A percentile compares a stretch with the other conserved stretches of the same genome.
Conservation (phyloP, 2,113 vertebrate genomes). For the Pogona vitticeps region DNA sequence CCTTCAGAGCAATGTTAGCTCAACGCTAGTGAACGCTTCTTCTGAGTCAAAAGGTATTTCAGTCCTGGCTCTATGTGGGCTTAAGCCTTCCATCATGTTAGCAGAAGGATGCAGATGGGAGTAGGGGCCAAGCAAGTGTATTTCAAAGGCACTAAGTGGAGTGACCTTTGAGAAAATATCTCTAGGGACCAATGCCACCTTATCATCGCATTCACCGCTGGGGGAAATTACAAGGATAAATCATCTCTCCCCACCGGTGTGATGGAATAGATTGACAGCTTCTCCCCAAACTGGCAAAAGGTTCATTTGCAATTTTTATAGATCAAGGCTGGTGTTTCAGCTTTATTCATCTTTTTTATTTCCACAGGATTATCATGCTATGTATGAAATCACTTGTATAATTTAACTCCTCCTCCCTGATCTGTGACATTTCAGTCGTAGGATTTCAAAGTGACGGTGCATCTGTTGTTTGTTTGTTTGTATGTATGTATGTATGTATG, state of each 20-base stretch:
- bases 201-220: background rate
- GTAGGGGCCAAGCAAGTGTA: background rate
- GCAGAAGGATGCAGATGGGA: background rate
- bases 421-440: background rate
- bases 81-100: background rate
- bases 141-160: background rate
- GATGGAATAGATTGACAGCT: background rate
- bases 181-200: background rate
- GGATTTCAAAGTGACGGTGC: background rate
- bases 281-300: background rate
- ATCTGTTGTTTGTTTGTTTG: too few relatives aligned
- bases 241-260: background rate
- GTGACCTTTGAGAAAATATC: background rate
- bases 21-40: background rate
- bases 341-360: background rate
- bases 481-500: too few relatives aligned
- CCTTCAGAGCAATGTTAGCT: background rate
- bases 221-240: background rate
- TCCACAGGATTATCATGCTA: background rate
- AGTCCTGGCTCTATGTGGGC: background rate
- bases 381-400: background rate
- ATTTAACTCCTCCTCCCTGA: background rate
- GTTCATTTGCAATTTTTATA: background rate
- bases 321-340: background rate
- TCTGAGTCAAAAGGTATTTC: background rate